Evolutionary conservation across 2,888 invertebrate species (phyloP), one percentile per base, ranked within the genome.

Genomic region (Acholoe squamosa): DNA sequence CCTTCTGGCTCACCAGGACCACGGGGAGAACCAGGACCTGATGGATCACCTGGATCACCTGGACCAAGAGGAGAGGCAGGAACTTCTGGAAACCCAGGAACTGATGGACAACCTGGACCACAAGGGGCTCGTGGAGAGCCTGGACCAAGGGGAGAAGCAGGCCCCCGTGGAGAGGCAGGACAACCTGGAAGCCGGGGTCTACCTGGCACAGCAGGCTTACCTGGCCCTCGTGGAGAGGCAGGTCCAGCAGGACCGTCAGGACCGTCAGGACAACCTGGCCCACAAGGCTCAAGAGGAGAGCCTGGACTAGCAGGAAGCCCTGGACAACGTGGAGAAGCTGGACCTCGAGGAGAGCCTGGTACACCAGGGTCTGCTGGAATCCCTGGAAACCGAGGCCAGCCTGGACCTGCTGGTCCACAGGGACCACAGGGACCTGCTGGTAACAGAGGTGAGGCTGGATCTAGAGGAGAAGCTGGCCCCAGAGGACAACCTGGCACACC

Each of bases 1-100:
- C 51, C 77, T 33, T 43, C 89, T 43, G 92, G 92, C 34, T 28
- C 71, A 25, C 86, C 90, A 31, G 92, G 92, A 71, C 71, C 33
- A 71, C 84, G 92, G 92, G 94, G 94, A 51, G 93, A 93, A 54
- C 92, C 92, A 91, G 94, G 92, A 19, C 16, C 84, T 33, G 34
- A 25, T 31, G 92, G 92, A 43, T 22, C 61, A 0, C 31, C 86
- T n/a, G 92, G 91, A 7, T 54, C 43, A 52, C 67, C 88, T 31
- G 92, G 92, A 52, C 52, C 52, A n/a, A 51, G 84, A 77, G 92
- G 92, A 54, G 61, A 61, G 61, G 61, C 84, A 76, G 92, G 92
- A 25, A 22, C 54, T 31, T 51, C 89, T 61, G 92, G 91, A 25
- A 0, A 84, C 52, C 77, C 91, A 10, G 91, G 91, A 43, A 28